Evolutionary conservation across 2,888 invertebrate species (phyloP), one percentile per base, ranked within the genome.

Genomic region (Lathronympha strigana): DNA sequence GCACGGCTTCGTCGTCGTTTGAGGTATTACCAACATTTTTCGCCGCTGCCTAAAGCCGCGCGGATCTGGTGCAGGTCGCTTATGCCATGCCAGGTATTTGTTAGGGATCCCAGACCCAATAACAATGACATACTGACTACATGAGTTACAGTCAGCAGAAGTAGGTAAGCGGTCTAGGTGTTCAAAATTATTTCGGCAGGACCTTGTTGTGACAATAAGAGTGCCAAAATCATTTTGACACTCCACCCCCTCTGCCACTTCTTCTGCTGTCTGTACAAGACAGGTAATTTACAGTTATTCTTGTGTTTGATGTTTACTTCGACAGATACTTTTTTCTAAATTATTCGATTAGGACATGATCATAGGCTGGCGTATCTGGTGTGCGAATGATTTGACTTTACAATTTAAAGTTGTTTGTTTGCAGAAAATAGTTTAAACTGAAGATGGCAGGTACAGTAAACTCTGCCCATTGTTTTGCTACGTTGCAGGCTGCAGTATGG

Each of bases 21-120:
- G 90, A 90, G 90, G 91, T 90, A 90, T 85, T 88, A 79, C 79
- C 74, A 78, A 71, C 85, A 79, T 85, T 87, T 84, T 43, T 80
- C 81, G 82, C 70, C 83, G 80, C 83, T 82, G 77, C 40, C 76
- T 78, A 76, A 76, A 33, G 70, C 73, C 66, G 61, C 72, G 77
- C 79, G 74, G 70, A 61, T 69, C 69, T 78, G 81, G 78, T 78
- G 83, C 83, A 74, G 83, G 78, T 79, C 73, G 77, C 78, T 70
- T 72, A 77, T 72, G 80, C 73, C 71, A 74, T 77, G 78, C 79
- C 86, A 90, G 90, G 90, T 90, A 90, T 91, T 90, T 90, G 87
- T 88, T 90, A 91, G 90, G 87, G 63, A 50, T 47, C 36, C 58
- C 51, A 6, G 33, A 19, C 58, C 58, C 50, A 70, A 0, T 40